Conservation (phyloP, 2,797 vertebrate species). For the Harpagifer antarcticus region DNA sequence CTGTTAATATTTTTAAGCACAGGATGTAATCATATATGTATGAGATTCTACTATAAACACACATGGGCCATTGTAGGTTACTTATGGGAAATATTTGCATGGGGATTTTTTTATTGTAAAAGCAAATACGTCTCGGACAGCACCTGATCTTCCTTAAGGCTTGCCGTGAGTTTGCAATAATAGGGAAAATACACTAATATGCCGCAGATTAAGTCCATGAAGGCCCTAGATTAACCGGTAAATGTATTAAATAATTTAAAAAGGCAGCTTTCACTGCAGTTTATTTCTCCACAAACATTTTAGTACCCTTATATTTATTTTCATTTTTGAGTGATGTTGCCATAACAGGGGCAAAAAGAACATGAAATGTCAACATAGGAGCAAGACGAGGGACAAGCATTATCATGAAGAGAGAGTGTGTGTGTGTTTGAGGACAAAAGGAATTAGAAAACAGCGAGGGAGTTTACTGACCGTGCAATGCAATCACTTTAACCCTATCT, state of each 20-base stretch:
- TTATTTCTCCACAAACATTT: constrained; percentile 6
- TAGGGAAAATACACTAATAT: background rate
- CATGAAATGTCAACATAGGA: constrained; percentile 60
- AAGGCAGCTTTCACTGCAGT: constrained; percentile 21
- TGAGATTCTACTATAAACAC: background rate
- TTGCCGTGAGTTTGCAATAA: constrained; percentile 1
- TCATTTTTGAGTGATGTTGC: constrained; percentile 45
- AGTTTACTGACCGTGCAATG: constrained; percentile 54
- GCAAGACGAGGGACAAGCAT: constrained; percentile 47
- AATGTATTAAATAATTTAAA: constrained; percentile 17
- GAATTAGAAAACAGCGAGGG: constrained; percentile 49
- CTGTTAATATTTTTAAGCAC: constrained; percentile 12
- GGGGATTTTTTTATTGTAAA: constrained; percentile 15
- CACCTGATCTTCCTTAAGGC: background rate
- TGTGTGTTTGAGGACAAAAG: constrained; percentile 42
- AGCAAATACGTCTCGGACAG: constrained; percentile 1
- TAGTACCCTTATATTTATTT: background rate
- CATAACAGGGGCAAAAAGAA: constrained; percentile 56
- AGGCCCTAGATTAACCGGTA: no score
- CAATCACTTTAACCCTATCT: constrained; percentile 72
- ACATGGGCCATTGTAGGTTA: constrained; percentile 3
- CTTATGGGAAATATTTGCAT: constrained; percentile 6
- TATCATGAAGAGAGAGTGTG: constrained; percentile 21
- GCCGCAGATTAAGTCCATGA: background rate
- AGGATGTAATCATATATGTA: background rate